Evolutionary conservation across 2,113 vertebrate species (phyloP).

Genomic region (Scartelaos histophorus): DNA sequence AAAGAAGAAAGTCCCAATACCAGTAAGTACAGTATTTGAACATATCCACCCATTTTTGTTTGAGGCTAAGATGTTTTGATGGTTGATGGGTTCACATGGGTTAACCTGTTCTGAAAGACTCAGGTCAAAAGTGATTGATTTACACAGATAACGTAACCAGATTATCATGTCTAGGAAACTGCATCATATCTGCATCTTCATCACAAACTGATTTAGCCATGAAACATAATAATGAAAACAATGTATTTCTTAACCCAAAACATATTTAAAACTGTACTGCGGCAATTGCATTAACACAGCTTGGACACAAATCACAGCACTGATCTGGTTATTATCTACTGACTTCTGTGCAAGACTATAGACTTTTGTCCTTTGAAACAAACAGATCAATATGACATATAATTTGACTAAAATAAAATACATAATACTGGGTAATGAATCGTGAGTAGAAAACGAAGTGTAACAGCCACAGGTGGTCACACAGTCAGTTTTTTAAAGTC

Average conservation of each 20-base stretch:
- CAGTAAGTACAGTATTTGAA: too few relatives aligned
- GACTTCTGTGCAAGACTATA: conserved; percentile 15
- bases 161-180: background rate
- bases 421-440: conserved; percentile 11
- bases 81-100: too few relatives aligned
- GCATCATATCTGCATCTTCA: background rate
- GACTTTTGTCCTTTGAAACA: background rate
- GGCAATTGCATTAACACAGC: conserved; percentile 42
- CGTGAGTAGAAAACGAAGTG: background rate
- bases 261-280: conserved; percentile 43
- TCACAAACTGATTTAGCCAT: background rate
- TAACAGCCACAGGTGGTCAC: background rate
- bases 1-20: too few relatives aligned
- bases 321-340: conserved; percentile 45
- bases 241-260: conserved; percentile 36
- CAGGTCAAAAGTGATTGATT: background rate
- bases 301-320: conserved; percentile 47
- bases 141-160: conserved; percentile 2
- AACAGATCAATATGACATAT: background rate
- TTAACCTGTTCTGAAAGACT: background rate
- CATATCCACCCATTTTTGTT: too few relatives aligned
- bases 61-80: too few relatives aligned
- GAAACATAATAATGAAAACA: conserved; percentile 15
- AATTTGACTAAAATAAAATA: background rate
- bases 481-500: background rate